Percentiles rank a stretch among this genome's conserved stretches.
These are phyloP conservation scores for Penaeus chinensis DNA, from an alignment of 1,140 invertebrate genomes.

Conservation along the genomic window DNA sequence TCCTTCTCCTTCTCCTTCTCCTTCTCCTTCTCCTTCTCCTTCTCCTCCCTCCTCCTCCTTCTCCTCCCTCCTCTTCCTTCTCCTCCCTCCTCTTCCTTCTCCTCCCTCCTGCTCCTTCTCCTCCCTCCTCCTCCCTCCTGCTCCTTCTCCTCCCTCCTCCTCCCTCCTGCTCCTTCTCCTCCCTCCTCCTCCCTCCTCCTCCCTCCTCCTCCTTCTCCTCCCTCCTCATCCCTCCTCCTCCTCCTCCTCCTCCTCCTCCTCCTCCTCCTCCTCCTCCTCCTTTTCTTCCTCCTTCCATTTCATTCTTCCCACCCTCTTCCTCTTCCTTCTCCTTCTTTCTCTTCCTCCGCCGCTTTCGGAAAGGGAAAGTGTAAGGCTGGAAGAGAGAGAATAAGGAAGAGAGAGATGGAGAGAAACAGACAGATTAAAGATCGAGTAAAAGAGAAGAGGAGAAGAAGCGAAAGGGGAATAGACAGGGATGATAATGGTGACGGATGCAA, in stretches of 20 bases:
- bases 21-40: too few species aligned
- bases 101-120: not conserved
- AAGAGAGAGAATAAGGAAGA: not conserved
- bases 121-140: not conserved
- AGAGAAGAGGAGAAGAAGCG: not conserved
- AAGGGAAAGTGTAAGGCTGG: not conserved
- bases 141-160: too few species aligned
- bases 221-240: not conserved
- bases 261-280: not conserved
- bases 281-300: not conserved
- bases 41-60: not conserved
- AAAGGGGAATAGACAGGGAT: too few species aligned
- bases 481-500: too few species aligned
- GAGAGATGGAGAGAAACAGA: not conserved
- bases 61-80: not conserved
- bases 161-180: too few species aligned
- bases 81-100: not conserved
- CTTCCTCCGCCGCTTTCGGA: slow-evolving; percentile 11
- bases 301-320: not conserved
- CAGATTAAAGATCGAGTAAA: not conserved
- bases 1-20: not conserved
- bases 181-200: too few species aligned
- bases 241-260: too few species aligned
- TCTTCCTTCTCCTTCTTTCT: slow-evolving; percentile 14
- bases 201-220: not conserved